Conservation (phyloP, 53 echinoderm and acorn worm genomes). For the Apostichopus leukothele region DNA sequence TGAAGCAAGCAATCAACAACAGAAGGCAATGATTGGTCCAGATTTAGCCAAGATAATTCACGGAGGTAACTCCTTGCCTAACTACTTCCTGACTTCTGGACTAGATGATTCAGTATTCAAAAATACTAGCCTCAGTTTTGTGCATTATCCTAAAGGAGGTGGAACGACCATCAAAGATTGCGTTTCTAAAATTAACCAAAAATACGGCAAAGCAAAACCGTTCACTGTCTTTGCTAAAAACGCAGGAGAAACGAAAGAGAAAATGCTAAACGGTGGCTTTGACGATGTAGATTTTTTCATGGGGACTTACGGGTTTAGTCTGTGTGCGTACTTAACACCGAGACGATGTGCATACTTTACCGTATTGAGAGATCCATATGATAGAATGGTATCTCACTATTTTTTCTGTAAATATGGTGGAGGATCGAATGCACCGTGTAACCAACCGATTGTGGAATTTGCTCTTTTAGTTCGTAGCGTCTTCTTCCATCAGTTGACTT, state of each 20-base stretch:
- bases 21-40: neutral
- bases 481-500: constrained; percentile 15
- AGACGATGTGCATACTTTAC: constrained; percentile 16
- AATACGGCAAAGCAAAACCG: neutral
- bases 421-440: neutral
- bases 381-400: constrained; percentile 25
- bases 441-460: constrained; percentile 12
- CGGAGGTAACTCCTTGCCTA: neutral
- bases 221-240: neutral
- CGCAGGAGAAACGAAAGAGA: constrained; percentile 5
- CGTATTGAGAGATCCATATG: constrained; percentile 9
- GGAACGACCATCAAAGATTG: constrained; percentile 21
- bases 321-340: neutral
- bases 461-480: neutral
- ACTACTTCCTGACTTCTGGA: neutral
- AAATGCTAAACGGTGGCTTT: neutral
- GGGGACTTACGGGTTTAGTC: constrained; percentile 11
- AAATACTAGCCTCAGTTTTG: constrained; percentile 14
- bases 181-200: neutral
- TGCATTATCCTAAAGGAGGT: constrained; percentile 29
- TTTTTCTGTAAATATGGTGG: constrained; percentile 25
- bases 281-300: neutral
- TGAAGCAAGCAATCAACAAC: too few species aligned
- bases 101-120: neutral
- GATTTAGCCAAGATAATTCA: neutral